Percentiles rank a stretch among this genome's conserved stretches.
Conservation (phyloP, 2,113 vertebrate genomes). For the Thermophis baileyi region DNA sequence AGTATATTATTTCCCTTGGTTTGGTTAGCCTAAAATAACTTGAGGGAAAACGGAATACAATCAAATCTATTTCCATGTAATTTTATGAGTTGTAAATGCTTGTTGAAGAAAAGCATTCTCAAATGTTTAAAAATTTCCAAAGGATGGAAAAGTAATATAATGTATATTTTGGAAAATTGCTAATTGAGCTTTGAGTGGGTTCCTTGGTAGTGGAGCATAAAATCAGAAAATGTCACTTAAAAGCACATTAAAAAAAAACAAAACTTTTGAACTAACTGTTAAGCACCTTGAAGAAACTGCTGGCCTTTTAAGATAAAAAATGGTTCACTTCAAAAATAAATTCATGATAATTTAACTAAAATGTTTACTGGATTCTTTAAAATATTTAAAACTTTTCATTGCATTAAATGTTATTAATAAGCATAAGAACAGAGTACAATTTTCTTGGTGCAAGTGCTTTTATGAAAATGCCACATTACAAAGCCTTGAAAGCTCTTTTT, state of each 20-base stretch:
- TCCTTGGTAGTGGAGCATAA: not conserved
- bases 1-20: not conserved
- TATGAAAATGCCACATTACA: not conserved
- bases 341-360: not conserved
- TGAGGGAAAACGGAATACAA: not conserved
- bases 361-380: not conserved
- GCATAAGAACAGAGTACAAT: not conserved
- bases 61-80: not conserved
- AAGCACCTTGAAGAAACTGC: not conserved
- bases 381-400: not conserved
- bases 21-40: not conserved
- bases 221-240: not conserved
- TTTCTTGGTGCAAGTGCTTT: not conserved
- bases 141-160: not conserved
- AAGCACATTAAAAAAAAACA: not conserved
- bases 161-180: not conserved
- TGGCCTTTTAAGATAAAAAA: not conserved
- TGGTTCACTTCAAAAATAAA: not conserved
- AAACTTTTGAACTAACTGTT: not conserved
- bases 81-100: not conserved
- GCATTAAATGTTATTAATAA: not conserved
- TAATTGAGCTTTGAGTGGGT: not conserved
- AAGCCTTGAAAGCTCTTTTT: not conserved
- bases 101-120: slow-evolving; percentile 3
- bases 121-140: not conserved